Base-by-base conservation (phyloP, 1,140 invertebrate genomes). In the Streblospio benedicti region DNA sequence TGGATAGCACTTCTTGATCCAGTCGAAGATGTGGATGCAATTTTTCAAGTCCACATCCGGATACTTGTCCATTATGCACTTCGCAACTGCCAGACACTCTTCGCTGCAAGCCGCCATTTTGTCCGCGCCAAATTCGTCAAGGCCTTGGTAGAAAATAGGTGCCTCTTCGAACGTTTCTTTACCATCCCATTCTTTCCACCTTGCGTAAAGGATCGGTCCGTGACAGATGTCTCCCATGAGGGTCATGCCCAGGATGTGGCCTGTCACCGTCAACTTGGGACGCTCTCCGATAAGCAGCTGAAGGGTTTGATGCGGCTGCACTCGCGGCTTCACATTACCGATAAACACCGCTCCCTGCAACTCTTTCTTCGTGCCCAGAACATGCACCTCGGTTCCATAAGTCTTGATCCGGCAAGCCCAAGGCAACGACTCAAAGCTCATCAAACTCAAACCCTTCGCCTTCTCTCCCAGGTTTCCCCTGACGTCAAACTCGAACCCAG, bases 401-500 rank as follows among this genome's bases (percentile, higher is more conserved):
- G 12, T 25, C 45, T 14, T 12, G 45, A 49, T 9, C 12, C 45
- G 45, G 45, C 45, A 49, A 9, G 45, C 45, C 45, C 45, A 49
- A 25, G 45, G 45, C 45, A 49, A 25, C 14, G 45, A 49, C 45
- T 49, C 45, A 23, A 49, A 49, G 6, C 12, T 14, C 45, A 49
- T 49, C n/a, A n/a, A n/a, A n/a, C n/a, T n/a, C n/a, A n/a, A n/a
- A n/a, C 68, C 63, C 47, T 71, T 69, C 31, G 57, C 57, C 5
- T 57, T 61, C n/a, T 61, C 59, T 9, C 62, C 62, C 12, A 69
- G 53, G 16, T 65, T 65, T 27, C 62, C 33, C 12, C 61, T 44
- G 18, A 65, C 65, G 25, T 64, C 59, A 33, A 74, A 69, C 47
- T 72, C 68, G 52, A 74, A 72, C 1, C 72, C 72, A 9, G 65